Evolutionary conservation across 1,140 invertebrate species (phyloP), one percentile per base, ranked within the genome.

Genomic region (Trichonephila clavipes): DNA sequence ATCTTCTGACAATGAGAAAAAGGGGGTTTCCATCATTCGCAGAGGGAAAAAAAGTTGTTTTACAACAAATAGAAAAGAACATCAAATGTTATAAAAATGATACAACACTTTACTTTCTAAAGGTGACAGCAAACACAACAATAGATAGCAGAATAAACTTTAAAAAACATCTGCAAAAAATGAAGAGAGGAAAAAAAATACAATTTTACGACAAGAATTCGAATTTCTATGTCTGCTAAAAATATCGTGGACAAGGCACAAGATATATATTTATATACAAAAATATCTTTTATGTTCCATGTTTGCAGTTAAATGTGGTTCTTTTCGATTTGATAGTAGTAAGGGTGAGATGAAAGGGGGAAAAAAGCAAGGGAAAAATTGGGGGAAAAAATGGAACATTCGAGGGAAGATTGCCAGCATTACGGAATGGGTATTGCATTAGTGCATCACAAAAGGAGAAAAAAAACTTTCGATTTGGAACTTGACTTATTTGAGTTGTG

Each of bases 231-330:
- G 58, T 59, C 51, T 85, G 40, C 58, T 77, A 40, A 77, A 59
- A 85, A 59, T 85, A 85, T 85, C 51, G n/a, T 51, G 40, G 82
- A 85, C 82, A 59, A 58, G 82, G 21, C 19, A 12, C 7, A 24
- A 85, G 82, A 85, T 58, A 85, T 85, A 85, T 85, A 85, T 85
- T 85, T 85, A 85, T 85, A 51, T 24, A 85, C n/a, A 51, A 85
- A 85, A 85, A 85, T 58, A 85, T 85, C 58, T 85, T 85, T 85
- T 59, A 58, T 85, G 58, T 28, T 7, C 58, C 82, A 59, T 85
- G 44, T 85, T 85, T 85, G 58, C 82, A 85, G 82, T 85, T 58
- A 85, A 85, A 85, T 85, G 44, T 18, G 44, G n/a, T 21, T 58
- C n/a, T 85, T 85, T 85, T 85, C 24, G 72, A 34, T 77, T 77